Base-by-base conservation (phyloP, 1,140 invertebrate genomes). In the Macrosteles quadrilineatus region DNA sequence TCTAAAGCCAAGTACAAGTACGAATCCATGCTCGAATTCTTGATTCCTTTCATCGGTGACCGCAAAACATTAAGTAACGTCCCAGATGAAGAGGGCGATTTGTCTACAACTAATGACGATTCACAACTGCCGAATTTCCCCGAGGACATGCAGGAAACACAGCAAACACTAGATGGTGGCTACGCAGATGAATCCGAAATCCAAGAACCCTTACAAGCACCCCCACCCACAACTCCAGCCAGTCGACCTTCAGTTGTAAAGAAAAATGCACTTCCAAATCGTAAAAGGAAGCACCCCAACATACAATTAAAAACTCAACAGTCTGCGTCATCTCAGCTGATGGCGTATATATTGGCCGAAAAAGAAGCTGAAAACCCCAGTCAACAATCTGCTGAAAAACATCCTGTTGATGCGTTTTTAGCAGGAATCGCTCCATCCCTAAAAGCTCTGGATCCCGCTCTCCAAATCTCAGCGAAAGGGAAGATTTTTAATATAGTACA, bases 401-500 rank as follows among this genome's bases (percentile, higher is more conserved):
- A n/a, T n/a, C n/a, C n/a, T n/a, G n/a, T n/a, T n/a, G n/a, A n/a
- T 59, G 72, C 67, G 32, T 73, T 73, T 67, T 55, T 73, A 62
- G 21, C 67, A n/a, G 71, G 67, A 59, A 70, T 72, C 17, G 66
- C 70, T 47, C 55, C 62, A 66, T 14, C 62, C 30, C 71, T 73
- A 29, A 71, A 68, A 73, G 63, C 71, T 23, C 65, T 73, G 25
- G n/a, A 70, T 25, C 73, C 69, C 29, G 25, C 43, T 59, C 43
- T 27, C 40, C 47, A 67, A 29, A 19, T 64, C 57, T 29, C 53
- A 4, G 73, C 73, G 14, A 73, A 73, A 67, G 71, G 62, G 43
- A 71, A 73, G 45, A 71, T 73, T 50, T 73, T 73, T 55, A 65
- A 67, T 69, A 62, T 70, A 6, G 71, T 72, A 23, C 71, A 73